Evolutionary conservation across 2,113 vertebrate species (phyloP).

Genomic region (Platysternon megacephalum): DNA sequence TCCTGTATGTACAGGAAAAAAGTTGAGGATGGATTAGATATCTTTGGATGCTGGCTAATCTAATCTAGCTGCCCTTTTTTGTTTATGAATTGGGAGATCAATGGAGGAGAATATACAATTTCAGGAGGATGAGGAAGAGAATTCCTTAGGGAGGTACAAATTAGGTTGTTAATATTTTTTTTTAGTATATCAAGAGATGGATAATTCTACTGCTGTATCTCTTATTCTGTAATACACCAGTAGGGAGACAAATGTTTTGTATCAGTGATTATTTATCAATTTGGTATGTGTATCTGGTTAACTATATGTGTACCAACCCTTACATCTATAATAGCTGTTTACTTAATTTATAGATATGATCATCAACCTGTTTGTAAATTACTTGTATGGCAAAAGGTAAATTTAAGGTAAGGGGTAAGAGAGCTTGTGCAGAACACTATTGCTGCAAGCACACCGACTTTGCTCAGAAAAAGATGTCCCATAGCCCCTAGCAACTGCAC

Average conservation of each 20-base stretch:
- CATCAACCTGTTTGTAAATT: neutral
- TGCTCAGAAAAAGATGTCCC: neutral
- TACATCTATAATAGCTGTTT: neutral
- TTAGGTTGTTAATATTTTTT: conserved; percentile 4
- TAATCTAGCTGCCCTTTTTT: conserved; percentile 61
- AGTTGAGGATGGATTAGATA: conserved; percentile 37
- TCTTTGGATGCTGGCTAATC: conserved; percentile 62
- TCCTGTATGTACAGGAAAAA: conserved; percentile 49
- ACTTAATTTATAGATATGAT: conserved; percentile 4
- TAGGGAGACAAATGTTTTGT: no score
- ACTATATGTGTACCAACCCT: neutral
- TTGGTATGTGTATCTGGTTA: neutral
- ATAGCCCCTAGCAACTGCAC: neutral
- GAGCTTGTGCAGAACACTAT: neutral
- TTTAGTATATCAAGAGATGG: neutral
- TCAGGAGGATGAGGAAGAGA: conserved; percentile 1
- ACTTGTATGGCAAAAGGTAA: conserved; percentile 21
- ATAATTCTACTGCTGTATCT: neutral
- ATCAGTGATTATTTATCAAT: neutral
- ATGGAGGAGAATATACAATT: conserved; percentile 5
- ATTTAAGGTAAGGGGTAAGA: neutral
- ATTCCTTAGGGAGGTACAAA: conserved; percentile 19
- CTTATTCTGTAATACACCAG: conserved; percentile 42
- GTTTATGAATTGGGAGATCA: conserved; percentile 21
- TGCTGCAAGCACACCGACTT: neutral